Base-by-base conservation (phyloP, 1,140 invertebrate genomes). In the Teleogryllus occipitalis region DNA sequence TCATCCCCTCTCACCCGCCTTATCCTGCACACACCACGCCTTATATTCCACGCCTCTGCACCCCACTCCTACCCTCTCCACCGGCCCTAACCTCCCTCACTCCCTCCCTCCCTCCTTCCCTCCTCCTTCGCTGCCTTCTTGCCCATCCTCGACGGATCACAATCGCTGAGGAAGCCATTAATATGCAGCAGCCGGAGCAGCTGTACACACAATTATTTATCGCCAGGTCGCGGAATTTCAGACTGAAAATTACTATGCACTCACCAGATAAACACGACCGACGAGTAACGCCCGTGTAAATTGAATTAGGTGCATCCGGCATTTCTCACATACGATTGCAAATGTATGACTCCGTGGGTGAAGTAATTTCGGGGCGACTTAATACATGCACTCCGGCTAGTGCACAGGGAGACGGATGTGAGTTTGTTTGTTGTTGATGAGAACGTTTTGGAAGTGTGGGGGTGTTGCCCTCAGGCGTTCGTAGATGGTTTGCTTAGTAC, bases 201-300 rank as follows among this genome's bases (percentile, higher is more conserved):
- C 54, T 65, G 54, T 65, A 65, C 54, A 65, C 54, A 65, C 54
- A 65, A 65, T 65, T 65, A 65, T 65, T 65, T 65, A 65, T 65
- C 54, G 54, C 54, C 54, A 65, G 10, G 10, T 65, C 54, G 10
- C 54, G 54, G 54, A 65, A 65, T 65, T 18, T 10, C 18, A 65
- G 54, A 18, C 54, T 65, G 54, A 7, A 65, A 65, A 65, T 65
- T 65, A 65, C 54, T 65, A 65, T 65, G 54, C 54, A 65, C 54
- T 65, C 54, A 3, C 18, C 54, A 65, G 54, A 65, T 18, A 65
- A 65, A 65, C 54, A 65, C 54, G 54, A 2, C 10, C 54, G 54
- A 65, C 54, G 54, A 18, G 10, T 65, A 65, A 65, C 54, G 54
- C 54, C 18, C 7, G 10, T 18, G 54, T 65, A 65, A 65, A 65